phyloP scores from a whole-genome alignment of 2,113 vertebrate genomes.

The Amblyopsis rosae region DNA sequence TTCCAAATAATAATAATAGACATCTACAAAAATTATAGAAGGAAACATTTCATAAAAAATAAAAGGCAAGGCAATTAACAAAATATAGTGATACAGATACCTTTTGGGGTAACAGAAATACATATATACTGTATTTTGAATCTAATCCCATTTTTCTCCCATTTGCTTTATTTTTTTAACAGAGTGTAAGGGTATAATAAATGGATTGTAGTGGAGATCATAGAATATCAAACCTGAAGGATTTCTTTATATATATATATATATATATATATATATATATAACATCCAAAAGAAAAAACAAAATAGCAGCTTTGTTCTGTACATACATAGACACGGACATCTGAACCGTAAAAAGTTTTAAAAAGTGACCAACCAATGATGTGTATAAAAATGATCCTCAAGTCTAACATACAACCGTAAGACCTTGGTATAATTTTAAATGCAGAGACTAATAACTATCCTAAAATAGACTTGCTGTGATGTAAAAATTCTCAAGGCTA shows the following conservation, averaged over 20 bases:
- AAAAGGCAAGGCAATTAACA: constrained; percentile 90
- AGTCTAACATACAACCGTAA: constrained; percentile 93
- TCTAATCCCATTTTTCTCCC: constrained; percentile 46
- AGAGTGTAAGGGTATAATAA: constrained; percentile 86
- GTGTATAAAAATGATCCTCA: constrained; percentile 87
- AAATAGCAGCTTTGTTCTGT: constrained; percentile 99
- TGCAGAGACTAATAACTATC: constrained; percentile 81
- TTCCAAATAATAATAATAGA: constrained; percentile 69
- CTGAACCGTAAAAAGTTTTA: constrained; percentile 97
- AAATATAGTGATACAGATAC: constrained; percentile 83
- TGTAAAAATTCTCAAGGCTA: constrained; percentile 32
- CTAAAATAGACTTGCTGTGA: constrained; percentile 74
- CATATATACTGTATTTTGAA: constrained; percentile 29
- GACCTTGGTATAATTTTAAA: constrained; percentile 81
- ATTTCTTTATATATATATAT: constrained; percentile 65
- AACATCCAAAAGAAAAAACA: constrained; percentile 90
- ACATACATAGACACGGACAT: constrained; percentile 97
- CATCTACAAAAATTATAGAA: constrained; percentile 64
- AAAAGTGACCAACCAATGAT: constrained; percentile 95
- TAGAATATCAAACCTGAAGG: constrained; percentile 91
- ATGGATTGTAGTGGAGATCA: constrained; percentile 80
- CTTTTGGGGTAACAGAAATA: constrained; percentile 66
- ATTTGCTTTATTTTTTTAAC: constrained; percentile 60
- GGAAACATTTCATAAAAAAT: constrained; percentile 76
- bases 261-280: constrained; percentile 44